Evolutionary conservation across 2,113 vertebrate species (phyloP), one percentile per base, ranked within the genome.

Genomic region (Leucoraja erinaceus): DNA sequence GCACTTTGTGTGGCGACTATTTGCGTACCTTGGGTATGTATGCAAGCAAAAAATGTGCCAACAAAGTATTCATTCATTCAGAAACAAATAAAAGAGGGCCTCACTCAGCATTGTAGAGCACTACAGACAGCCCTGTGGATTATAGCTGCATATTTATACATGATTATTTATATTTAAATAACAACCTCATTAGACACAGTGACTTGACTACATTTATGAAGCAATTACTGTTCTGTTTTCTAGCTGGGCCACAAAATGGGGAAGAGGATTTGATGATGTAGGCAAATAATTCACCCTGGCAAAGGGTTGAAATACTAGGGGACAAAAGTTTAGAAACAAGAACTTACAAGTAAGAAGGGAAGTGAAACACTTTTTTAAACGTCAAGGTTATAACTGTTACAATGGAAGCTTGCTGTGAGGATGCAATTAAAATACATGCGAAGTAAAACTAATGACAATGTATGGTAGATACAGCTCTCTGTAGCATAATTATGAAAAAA

Each of bases 221-320:
- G 81, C 81, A 84, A 56, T 84, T 84, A 8, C 38, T 20, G 25
- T 20, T 83, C 38, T 25, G 9, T 22, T n/a, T 22, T n/a, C 10
- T 25, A 59, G 25, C 11, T 86, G 81, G 81, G 81, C 38, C 38
- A 47, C 38, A 47, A 86, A 86, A 16, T 1, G 10, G 12, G 81
- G 81, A 25, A 86, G 81, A 56, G 56, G 81, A 86, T 59, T 61
- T 86, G 56, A 59, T 86, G 25, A 86, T 59, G 59, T 86, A 61
- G 81, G 56, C 81, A 86, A 86, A 86, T 86, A 59, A 56, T 5
- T 86, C 22, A 28, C 56, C 59, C 54, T 86, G 54, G 81, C 28
- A 25, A 86, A 86, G 54, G 25, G 25, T 12, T 59, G 81, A 86
- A 86, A 86, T 86, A 61, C 56, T 56, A 86, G 81, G 81, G 81